Evolutionary conservation across 2,888 invertebrate species (phyloP).

Genomic region (Cancer borealis): DNA sequence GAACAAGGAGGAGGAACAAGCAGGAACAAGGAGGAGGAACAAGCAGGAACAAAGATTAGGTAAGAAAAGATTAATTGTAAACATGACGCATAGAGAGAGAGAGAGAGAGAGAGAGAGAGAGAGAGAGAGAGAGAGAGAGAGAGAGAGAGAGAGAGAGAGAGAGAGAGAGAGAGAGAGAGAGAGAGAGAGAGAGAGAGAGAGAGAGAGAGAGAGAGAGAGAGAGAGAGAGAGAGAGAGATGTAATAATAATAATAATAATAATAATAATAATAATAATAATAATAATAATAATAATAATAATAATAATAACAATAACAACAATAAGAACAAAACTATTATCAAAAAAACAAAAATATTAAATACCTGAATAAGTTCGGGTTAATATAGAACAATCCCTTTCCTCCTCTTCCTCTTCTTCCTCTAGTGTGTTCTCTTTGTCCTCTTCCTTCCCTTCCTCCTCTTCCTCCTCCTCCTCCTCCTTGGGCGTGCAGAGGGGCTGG

Average conservation of each 20-base stretch:
- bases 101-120: no score
- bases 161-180: neutral
- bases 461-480: slow-evolving; percentile 14
- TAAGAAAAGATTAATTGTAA: neutral
- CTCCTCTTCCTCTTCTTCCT: neutral
- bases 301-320: neutral
- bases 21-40: neutral
- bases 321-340: neutral
- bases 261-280: neutral
- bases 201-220: no score
- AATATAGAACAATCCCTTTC: neutral
- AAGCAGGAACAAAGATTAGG: neutral
- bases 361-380: neutral
- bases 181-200: no score
- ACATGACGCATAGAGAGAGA: neutral
- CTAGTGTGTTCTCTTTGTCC: neutral
- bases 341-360: no score
- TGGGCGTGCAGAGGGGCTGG: neutral
- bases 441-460: neutral
- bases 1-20: neutral
- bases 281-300: neutral
- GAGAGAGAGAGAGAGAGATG: neutral
- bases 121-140: no score
- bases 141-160: no score
- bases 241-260: slow-evolving; percentile 7